Conservation (phyloP, 2,888 invertebrate species). For the Vesta saturnalis region DNA sequence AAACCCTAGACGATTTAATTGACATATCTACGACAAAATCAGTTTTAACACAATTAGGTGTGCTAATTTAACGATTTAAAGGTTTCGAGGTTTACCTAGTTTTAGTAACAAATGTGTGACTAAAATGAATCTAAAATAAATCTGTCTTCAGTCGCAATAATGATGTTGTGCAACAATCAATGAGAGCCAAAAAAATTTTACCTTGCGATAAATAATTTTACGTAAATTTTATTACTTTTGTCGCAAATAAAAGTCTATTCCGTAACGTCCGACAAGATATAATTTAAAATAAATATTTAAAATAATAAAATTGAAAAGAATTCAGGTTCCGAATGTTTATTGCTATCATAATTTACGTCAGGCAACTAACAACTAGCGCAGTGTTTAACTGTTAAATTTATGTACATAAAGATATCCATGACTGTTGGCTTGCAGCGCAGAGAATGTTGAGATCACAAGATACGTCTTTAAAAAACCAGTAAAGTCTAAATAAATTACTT, state of each 20-base stretch:
- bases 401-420: not conserved
- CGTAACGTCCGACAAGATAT: not conserved
- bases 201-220: not conserved
- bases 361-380: constrained; percentile 5
- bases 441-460: not conserved
- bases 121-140: not conserved
- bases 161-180: not conserved
- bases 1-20: too few relatives aligned
- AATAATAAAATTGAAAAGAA: constrained; percentile 13
- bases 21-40: too few relatives aligned
- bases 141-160: not conserved
- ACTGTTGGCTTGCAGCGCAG: constrained; percentile 2
- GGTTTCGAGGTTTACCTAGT: too few relatives aligned
- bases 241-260: not conserved
- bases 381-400: constrained; percentile 9
- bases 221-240: not conserved
- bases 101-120: too few relatives aligned
- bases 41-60: too few relatives aligned
- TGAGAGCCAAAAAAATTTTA: not conserved
- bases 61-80: too few relatives aligned
- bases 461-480: constrained; percentile 26
- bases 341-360: constrained; percentile 6
- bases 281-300: constrained; percentile 6
- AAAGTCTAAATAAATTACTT: constrained; percentile 26
- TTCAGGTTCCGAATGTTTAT: constrained; percentile 6